Percentiles rank a stretch among this genome's conserved stretches.
These are phyloP conservation scores for Troides oblongomaculatus DNA, from an alignment of 2,888 invertebrate species.

Conservation along the genomic window DNA sequence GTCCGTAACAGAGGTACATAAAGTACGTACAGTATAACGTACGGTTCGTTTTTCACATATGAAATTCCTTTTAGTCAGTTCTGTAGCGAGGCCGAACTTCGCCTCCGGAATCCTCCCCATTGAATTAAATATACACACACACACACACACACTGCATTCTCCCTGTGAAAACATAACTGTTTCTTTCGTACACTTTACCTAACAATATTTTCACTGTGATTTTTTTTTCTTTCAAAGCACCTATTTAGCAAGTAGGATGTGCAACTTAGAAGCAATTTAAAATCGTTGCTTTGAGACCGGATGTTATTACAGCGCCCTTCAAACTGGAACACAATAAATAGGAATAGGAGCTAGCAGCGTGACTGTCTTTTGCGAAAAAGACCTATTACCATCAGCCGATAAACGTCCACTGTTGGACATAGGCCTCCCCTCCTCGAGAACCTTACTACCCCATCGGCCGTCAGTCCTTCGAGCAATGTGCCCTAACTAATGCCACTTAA, in stretches of 20 bases:
- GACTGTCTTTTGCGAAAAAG: no score
- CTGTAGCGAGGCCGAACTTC: conserved; percentile 1
- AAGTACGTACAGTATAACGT: conserved; percentile 5
- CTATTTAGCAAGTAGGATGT: not conserved
- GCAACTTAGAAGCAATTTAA: no score
- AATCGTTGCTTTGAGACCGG: no score
- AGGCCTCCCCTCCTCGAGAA: no score
- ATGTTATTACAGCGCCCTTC: no score
- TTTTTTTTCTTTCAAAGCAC: not conserved
- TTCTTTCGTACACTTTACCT: not conserved
- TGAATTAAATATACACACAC: not conserved
- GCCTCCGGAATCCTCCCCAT: conserved; percentile 13
- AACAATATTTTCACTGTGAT: not conserved
- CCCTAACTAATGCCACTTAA: no score
- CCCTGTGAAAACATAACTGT: not conserved
- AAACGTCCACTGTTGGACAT: no score
- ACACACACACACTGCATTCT: not conserved
- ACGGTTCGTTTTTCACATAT: conserved; percentile 16
- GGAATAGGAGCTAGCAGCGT: no score
- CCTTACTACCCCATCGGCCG: no score
- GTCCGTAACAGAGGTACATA: not conserved
- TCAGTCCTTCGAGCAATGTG: no score
- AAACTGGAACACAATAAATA: no score
- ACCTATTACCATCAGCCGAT: no score
- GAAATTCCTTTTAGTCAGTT: conserved; percentile 21